Evolutionary conservation across 2,888 invertebrate species (phyloP).

Genomic region (Chesias legatella): DNA sequence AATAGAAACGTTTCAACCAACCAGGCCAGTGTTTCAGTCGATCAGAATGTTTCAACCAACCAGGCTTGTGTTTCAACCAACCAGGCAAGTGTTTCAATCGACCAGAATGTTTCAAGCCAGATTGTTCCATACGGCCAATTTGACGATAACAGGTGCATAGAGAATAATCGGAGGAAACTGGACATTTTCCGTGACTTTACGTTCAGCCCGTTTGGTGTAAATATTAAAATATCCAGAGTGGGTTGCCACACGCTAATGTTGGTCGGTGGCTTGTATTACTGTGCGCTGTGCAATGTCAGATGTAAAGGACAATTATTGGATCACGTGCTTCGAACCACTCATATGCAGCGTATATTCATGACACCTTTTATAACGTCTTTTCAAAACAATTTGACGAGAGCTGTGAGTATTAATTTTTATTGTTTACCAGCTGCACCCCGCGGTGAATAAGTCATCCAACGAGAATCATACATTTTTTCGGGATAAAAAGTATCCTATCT

Average conservation of each 20-base stretch:
- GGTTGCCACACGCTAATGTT: slow-evolving; percentile 14
- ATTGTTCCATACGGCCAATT: too few relatives aligned
- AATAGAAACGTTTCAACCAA: not conserved
- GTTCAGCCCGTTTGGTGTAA: slow-evolving; percentile 13
- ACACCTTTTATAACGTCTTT: slow-evolving; percentile 28
- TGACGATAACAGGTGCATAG: too few relatives aligned
- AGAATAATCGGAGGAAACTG: not conserved
- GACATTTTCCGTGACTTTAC: slow-evolving; percentile 13
- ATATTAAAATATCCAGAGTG: slow-evolving; percentile 12
- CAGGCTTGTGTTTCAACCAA: not conserved
- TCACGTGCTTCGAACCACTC: slow-evolving; percentile 13
- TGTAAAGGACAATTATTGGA: slow-evolving; percentile 7
- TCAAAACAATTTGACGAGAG: slow-evolving; percentile 33
- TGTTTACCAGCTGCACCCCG: not conserved
- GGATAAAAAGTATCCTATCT: too few relatives aligned
- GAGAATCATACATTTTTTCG: too few relatives aligned
- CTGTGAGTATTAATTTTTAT: slow-evolving; percentile 27
- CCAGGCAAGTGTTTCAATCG: not conserved
- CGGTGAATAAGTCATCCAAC: too few relatives aligned
- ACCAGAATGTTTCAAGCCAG: not conserved
- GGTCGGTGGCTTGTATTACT: slow-evolving; percentile 4
- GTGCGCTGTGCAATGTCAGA: slow-evolving; percentile 16
- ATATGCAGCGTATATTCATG: slow-evolving; percentile 13
- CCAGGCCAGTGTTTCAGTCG: not conserved
- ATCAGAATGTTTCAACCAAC: not conserved